Evolutionary conservation across 2,113 vertebrate species (phyloP), one percentile per base, ranked within the genome.

Genomic region (Vombatus ursinus): DNA sequence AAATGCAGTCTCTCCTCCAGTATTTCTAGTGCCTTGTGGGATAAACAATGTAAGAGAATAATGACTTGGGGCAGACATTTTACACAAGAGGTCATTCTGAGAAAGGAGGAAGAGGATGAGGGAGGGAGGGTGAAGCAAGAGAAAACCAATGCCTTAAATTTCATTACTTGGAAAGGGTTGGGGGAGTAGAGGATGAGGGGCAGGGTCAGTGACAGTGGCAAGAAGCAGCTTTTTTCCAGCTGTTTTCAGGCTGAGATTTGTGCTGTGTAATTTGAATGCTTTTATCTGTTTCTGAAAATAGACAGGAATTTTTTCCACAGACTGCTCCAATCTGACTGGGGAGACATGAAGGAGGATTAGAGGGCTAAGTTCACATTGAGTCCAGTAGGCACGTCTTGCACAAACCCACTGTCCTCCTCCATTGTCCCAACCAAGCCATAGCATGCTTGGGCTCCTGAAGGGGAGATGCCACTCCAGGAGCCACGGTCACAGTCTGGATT

Each of bases 241-340:
- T 97, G 16, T 98, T 98, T 99, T 98, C 91, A 95, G 98, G 98
- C 98, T 97, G 98, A 98, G 99, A 99, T 98, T 98, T 98, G 98
- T 96, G 96, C 98, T 98, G 97, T 98, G 98, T 99, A 99, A 99
- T 99, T 99, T 99, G 98, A 98, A 98, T 98, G 98, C 98, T 99
- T 99, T 99, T 99, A 99, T 99, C 99, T 99, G 98, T 98, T 99
- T 98, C 99, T 99, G 98, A 99, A 99, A 99, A 99, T 99, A 99
- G 99, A 98, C 98, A 98, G 99, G 99, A 99, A 99, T 99, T 99
- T 99, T 99, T 99, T 99, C 99, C 99, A 99, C 98, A 98, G 98
- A 97, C 98, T 98, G 98, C 98, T 99, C 99, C 99, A 99, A 98
- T 99, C 98, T 98, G 98, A 98, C 98, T 47, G 26, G 97, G 98